A percentile compares a stretch with the other conserved stretches of the same genome.
phyloP scores from a whole-genome alignment of 2,888 invertebrate species.

The Cloeon dipterum region DNA sequence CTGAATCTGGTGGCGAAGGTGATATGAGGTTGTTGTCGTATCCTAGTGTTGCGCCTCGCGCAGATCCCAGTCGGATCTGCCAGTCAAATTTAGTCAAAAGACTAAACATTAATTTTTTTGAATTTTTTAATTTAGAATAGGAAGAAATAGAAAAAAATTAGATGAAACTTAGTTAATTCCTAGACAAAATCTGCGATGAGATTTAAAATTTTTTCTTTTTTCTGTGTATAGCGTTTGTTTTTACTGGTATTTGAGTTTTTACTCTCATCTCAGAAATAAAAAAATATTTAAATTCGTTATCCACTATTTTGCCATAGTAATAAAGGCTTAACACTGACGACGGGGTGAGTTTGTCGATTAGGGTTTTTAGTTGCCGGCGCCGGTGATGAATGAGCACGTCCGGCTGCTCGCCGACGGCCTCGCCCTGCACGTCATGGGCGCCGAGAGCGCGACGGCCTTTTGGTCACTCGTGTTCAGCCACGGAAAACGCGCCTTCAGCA shows the following conservation, averaged over 20 bases:
- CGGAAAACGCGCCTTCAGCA: slow-evolving; percentile 61
- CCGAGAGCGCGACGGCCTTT: slow-evolving; percentile 52
- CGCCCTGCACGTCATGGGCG: slow-evolving; percentile 48
- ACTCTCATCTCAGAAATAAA: too few relatives aligned
- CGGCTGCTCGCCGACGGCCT: slow-evolving; percentile 35
- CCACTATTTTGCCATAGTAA: too few relatives aligned
- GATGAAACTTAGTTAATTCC: slow-evolving; percentile 1
- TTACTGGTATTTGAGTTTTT: too few relatives aligned
- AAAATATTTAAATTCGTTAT: too few relatives aligned
- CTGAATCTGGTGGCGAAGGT: slow-evolving; percentile 84
- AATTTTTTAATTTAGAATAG: background rate
- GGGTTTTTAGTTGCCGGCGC: slow-evolving; percentile 23
- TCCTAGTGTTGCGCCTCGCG: slow-evolving; percentile 37
- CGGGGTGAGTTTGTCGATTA: slow-evolving; percentile 31
- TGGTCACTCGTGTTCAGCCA: slow-evolving; percentile 76
- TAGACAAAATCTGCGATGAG: too few relatives aligned
- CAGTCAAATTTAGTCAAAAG: too few relatives aligned
- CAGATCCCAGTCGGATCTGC: slow-evolving; percentile 21
- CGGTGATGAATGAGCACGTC: slow-evolving; percentile 28
- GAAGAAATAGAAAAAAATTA: background rate
- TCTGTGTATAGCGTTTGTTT: too few relatives aligned
- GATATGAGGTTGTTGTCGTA: slow-evolving; percentile 61
- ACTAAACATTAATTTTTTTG: too few relatives aligned
- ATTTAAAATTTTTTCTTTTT: too few relatives aligned
- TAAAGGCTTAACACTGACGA: slow-evolving; percentile 29